Base-by-base conservation (phyloP, 2,888 invertebrate species). In the Aelia acuminata region DNA sequence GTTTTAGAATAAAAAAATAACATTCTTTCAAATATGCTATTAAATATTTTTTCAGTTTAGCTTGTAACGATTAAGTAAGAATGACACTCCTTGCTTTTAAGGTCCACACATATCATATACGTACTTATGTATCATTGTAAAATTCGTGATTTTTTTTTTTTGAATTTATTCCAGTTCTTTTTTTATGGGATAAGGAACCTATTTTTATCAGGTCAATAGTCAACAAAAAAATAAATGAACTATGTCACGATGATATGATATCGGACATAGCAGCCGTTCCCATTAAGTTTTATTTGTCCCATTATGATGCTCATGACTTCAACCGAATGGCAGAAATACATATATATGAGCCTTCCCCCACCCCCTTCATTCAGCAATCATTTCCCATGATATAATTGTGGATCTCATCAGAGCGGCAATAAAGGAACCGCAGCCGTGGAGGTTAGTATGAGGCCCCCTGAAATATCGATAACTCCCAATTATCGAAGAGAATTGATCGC, bases 381-480 rank as follows among this genome's bases (percentile, higher is more conserved):
- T 31, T 63, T 31, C 20, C 31, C 31, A 35, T 70, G 18, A 35
- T 70, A 70, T 70, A 70, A 70, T 70, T 70, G 63, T 20, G 63
- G 63, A 20, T 0, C 63, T 70, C 18, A 70, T 70, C 31, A 18
- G 35, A 22, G 18, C 63, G 18, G 63, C 8, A 70, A 70, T 70
- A 70, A 70, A 70, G 63, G 63, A 20, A 70, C 63, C 63, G 13
- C 63, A 31, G 63, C 31, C 63, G n/a, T 8, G 63, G 7, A 35
- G 63, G 63, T 31, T 63, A 63, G 3, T 57, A 26, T 26, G 13
- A 26, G 26, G 3, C 26, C 57, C 57, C 57, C 35, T 70, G 13
- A 20, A 70, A 70, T 70, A 70, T 70, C 63, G 63, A 35, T 70
- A 70, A 35, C 63, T 70, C 31, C 63, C 35, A 70, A 70, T 70